These are phyloP conservation scores for Trochalopteron elliotii DNA, from an alignment of 2,113 vertebrate species.

Conservation along the genomic window DNA sequence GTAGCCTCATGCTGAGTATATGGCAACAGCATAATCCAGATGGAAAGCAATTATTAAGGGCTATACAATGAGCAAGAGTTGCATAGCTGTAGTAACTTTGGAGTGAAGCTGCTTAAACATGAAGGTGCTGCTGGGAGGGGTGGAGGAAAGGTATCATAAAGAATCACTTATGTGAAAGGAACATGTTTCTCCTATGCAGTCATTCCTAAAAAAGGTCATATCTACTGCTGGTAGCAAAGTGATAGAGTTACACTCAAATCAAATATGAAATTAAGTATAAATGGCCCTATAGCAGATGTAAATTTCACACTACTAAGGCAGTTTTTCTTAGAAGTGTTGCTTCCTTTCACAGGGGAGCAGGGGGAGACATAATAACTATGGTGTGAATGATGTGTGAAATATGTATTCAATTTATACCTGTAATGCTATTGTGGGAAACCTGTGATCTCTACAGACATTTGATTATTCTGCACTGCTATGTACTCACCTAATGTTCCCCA, in stretches of 20 bases:
- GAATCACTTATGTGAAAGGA: not conserved
- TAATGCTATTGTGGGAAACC: not conserved
- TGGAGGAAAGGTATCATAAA: not conserved
- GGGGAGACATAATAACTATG: not conserved
- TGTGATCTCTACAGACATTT: not conserved
- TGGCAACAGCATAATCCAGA: not conserved
- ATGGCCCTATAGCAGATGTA: not conserved
- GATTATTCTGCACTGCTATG: not conserved
- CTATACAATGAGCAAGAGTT: not conserved
- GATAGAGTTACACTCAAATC: not conserved
- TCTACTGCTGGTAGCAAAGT: not conserved
- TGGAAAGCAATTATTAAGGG: not conserved
- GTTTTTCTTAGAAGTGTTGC: not conserved
- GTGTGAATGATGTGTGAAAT: not conserved
- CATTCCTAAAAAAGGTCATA: not conserved
- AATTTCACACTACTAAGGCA: not conserved
- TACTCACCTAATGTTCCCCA: not conserved
- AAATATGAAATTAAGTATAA: not conserved
- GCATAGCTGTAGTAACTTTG: not conserved
- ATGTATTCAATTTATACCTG: not conserved
- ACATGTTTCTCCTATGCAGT: not conserved
- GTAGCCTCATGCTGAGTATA: not conserved
- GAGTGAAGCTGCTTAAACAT: not conserved
- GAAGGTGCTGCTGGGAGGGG: not conserved
- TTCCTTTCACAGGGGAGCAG: not conserved